Percentiles rank a stretch among this genome's conserved stretches.
These are phyloP conservation scores for Archips xylosteana DNA, from an alignment of 2,888 invertebrate species.

Conservation along the genomic window DNA sequence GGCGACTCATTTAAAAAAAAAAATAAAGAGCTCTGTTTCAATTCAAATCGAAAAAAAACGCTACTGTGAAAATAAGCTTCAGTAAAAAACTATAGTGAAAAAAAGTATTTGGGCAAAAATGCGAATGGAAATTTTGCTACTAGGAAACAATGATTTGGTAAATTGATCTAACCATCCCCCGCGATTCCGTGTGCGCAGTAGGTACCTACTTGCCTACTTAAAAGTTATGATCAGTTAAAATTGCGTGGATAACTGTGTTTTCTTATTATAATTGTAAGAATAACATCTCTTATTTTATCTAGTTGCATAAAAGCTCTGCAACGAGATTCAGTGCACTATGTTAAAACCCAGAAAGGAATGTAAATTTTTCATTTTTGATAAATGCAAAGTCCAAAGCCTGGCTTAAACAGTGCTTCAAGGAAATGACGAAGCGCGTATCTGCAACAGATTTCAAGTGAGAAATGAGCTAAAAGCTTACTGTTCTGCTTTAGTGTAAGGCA, in stretches of 20 bases:
- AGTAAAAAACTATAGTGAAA: too few relatives aligned
- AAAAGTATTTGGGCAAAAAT: too few relatives aligned
- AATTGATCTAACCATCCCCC: too few relatives aligned
- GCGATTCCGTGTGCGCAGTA: too few relatives aligned
- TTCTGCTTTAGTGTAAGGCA: conserved; percentile 1
- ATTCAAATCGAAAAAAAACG: too few relatives aligned
- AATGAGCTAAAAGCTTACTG: conserved; percentile 22
- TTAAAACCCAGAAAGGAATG: not conserved
- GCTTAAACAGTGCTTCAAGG: conserved; percentile 9
- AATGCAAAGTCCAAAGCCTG: conserved; percentile 4
- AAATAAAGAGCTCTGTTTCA: too few relatives aligned
- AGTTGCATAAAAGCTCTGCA: not conserved
- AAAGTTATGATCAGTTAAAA: too few relatives aligned
- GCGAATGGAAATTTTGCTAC: too few relatives aligned
- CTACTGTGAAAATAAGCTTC: too few relatives aligned
- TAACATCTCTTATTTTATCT: not conserved
- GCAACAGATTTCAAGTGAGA: conserved; percentile 20
- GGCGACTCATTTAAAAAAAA: too few relatives aligned
- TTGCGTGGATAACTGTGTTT: not conserved
- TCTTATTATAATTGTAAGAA: not conserved
- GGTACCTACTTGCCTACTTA: too few relatives aligned
- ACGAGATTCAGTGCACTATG: not conserved
- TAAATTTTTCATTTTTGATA: conserved; percentile 16
- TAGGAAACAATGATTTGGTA: too few relatives aligned
- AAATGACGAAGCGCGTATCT: conserved; percentile 18